A percentile compares a stretch with the other conserved stretches of the same genome.
Conservation (phyloP, 1,140 invertebrate genomes). For the Harlomillsia oculata region DNA sequence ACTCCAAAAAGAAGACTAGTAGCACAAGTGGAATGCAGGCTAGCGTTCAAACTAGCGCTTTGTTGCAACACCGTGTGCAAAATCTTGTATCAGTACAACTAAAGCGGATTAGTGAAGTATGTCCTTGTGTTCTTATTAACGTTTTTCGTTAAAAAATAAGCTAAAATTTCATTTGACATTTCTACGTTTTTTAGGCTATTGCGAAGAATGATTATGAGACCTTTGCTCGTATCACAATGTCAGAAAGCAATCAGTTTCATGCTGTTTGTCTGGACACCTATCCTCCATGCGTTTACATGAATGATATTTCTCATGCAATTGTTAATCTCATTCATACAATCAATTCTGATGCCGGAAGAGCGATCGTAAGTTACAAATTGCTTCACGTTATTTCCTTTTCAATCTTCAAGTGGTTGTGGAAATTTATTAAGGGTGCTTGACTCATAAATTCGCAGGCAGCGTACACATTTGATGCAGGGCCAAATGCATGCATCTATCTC, state of each 20-base stretch:
- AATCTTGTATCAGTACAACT: conserved; percentile 59
- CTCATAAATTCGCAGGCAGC: conserved; percentile 52
- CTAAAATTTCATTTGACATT: conserved; percentile 5
- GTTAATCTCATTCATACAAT: conserved; percentile 70
- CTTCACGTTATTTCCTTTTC: neutral
- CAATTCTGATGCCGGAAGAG: conserved; percentile 54
- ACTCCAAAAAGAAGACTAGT: conserved; percentile 70
- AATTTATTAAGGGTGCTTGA: conserved; percentile 25
- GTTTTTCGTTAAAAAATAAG: conserved; percentile 1
- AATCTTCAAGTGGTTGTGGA: no score
- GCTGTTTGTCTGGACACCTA: conserved; percentile 87
- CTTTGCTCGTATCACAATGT: conserved; percentile 92
- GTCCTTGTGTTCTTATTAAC: conserved; percentile 9
- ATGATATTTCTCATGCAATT: conserved; percentile 70
- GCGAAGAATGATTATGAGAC: conserved; percentile 63
- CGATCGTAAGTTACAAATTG: conserved; percentile 49
- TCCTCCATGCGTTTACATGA: conserved; percentile 89
- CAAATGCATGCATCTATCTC: conserved; percentile 87
- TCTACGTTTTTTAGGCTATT: conserved; percentile 54
- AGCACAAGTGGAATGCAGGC: conserved; percentile 88
- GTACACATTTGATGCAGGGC: conserved; percentile 96
- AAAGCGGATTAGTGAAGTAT: conserved; percentile 52
- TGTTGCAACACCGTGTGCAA: conserved; percentile 65
- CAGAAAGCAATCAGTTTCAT: conserved; percentile 97
- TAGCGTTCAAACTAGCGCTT: conserved; percentile 66